A percentile compares a stretch with the other conserved stretches of the same genome.
Conservation (phyloP, 2,113 vertebrate genomes). For the Carassius gibelio region DNA sequence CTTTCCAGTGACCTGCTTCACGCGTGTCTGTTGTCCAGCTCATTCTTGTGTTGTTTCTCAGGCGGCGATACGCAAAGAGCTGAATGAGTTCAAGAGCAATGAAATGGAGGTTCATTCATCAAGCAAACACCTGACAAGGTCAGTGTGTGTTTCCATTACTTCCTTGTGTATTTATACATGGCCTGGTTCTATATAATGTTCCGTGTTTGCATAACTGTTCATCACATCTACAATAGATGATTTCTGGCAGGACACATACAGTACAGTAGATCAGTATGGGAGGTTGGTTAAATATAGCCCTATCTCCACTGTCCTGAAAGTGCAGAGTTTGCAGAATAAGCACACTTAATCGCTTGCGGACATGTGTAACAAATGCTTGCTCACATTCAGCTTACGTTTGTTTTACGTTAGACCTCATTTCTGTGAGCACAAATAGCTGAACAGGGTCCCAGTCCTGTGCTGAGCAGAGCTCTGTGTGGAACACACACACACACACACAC, state of each 20-base stretch:
- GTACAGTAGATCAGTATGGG: slow-evolving; percentile 32
- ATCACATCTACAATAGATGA: neutral
- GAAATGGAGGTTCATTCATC: slow-evolving; percentile 98
- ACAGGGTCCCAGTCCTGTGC: slow-evolving; percentile 11
- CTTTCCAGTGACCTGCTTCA: neutral
- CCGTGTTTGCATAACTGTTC: neutral
- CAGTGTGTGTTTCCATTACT: slow-evolving; percentile 44
- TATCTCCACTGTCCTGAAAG: slow-evolving; percentile 50
- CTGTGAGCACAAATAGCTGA: slow-evolving; percentile 36
- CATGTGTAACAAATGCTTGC: slow-evolving; percentile 65
- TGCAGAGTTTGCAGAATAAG: slow-evolving; percentile 50
- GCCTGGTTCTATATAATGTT: slow-evolving; percentile 1
- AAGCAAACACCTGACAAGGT: slow-evolving; percentile 98
- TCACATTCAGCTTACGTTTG: slow-evolving; percentile 64
- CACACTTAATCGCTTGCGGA: slow-evolving; percentile 52
- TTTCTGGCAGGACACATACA: neutral
- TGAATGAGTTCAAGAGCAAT: slow-evolving; percentile 98
- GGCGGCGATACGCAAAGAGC: slow-evolving; percentile 97
- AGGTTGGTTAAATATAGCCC: slow-evolving; percentile 62
- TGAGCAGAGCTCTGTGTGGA: slow-evolving; percentile 29
- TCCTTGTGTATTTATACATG: neutral
- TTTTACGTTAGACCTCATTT: slow-evolving; percentile 52
- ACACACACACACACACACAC: neutral
- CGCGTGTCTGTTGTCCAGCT: neutral
- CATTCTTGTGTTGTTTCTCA: slow-evolving; percentile 62